A percentile compares a stretch with the other conserved stretches of the same genome.
phyloP scores from a whole-genome alignment of 2,113 vertebrate genomes.

The Lophius piscatorius region DNA sequence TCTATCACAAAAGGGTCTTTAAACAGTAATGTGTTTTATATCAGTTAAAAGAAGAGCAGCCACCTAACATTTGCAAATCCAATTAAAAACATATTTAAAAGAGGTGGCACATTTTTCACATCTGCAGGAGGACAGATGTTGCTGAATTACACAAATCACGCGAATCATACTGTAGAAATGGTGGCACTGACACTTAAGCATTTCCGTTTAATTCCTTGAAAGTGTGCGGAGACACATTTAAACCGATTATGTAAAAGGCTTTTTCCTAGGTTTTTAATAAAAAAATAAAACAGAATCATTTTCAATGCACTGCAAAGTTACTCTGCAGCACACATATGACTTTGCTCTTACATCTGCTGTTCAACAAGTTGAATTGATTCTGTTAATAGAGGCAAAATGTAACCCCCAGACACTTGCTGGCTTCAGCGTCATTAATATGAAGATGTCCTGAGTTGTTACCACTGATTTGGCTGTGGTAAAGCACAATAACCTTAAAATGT shows the following conservation, averaged over 20 bases:
- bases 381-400: conserved; percentile 5
- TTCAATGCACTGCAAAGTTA: background rate
- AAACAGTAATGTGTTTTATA: background rate
- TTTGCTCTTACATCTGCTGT: background rate
- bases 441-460: conserved; percentile 15
- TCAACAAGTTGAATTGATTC: conserved; percentile 19
- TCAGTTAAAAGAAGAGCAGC: background rate
- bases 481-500: conserved; percentile 2
- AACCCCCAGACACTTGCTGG: conserved; percentile 5
- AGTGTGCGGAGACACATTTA: background rate
- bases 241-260: too few relatives aligned
- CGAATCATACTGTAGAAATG: background rate
- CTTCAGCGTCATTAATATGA: conserved; percentile 28
- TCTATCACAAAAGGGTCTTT: background rate
- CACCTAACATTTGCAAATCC: background rate
- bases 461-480: background rate
- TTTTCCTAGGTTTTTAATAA: background rate
- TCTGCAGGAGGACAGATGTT: conserved; percentile 31
- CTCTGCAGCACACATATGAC: background rate
- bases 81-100: conserved; percentile 10
- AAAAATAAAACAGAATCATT: background rate
- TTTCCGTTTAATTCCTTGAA: conserved; percentile 10
- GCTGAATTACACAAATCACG: conserved; percentile 22
- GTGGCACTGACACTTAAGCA: background rate
- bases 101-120: conserved; percentile 6